A percentile compares a stretch with the other conserved stretches of the same genome.
Evolutionary conservation across 1,140 invertebrate species (phyloP).

Genomic region (Sogatella furcifera): DNA sequence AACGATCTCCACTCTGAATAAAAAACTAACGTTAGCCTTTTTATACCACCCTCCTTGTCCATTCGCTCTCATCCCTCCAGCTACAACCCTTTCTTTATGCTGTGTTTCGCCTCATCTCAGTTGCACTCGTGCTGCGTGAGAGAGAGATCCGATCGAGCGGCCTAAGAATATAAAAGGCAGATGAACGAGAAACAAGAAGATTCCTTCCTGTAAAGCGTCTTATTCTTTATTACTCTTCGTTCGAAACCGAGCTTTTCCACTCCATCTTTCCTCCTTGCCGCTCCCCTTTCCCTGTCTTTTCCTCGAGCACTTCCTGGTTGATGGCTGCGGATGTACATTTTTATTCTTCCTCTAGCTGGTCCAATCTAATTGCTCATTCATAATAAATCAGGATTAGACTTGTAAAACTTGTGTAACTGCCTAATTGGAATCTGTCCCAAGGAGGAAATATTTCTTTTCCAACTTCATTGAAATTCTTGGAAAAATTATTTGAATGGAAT

Average conservation of each 20-base stretch:
- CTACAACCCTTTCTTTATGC: background rate
- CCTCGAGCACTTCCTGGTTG: background rate
- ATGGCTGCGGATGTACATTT: constrained; percentile 3
- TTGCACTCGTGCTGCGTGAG: constrained; percentile 7
- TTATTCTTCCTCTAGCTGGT: constrained; percentile 12
- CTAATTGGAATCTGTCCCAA: no score
- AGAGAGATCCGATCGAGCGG: background rate
- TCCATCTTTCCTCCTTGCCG: background rate
- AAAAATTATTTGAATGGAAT: no score
- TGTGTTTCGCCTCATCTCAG: constrained; percentile 1
- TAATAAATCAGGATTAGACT: background rate
- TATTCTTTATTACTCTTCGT: background rate
- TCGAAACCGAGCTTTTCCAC: background rate
- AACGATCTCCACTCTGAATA: background rate
- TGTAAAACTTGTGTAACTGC: background rate
- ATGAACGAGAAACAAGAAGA: background rate
- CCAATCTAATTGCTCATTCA: background rate
- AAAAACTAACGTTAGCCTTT: constrained; percentile 17
- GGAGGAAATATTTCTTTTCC: no score
- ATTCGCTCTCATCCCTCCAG: background rate
- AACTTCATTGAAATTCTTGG: no score
- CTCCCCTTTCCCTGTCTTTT: background rate
- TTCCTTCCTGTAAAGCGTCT: background rate
- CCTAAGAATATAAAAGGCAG: no score
- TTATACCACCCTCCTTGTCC: constrained; percentile 6